Percentiles rank a stretch among this genome's conserved stretches.
These are phyloP conservation scores for Acronicta alni DNA, from an alignment of 2,888 invertebrate genomes.

Conservation along the genomic window DNA sequence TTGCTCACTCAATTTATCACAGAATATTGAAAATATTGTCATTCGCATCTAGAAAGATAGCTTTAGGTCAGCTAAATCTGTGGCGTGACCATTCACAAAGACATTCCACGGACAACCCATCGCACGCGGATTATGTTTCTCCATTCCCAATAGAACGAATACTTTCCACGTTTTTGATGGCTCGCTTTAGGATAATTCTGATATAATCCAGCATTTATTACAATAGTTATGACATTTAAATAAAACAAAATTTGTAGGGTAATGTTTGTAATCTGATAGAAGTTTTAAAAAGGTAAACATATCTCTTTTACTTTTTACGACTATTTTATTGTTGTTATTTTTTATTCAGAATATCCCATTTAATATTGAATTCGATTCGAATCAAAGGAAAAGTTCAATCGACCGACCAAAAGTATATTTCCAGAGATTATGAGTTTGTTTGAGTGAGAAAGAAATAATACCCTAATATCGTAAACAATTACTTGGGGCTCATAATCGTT, in stretches of 20 bases:
- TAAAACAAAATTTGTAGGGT: too few relatives aligned
- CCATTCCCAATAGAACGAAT: conserved; percentile 63
- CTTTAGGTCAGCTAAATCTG: conserved; percentile 32
- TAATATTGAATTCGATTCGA: neutral
- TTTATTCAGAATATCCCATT: too few relatives aligned
- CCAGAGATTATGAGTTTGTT: conserved; percentile 16
- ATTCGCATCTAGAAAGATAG: conserved; percentile 6
- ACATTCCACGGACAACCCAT: conserved; percentile 51
- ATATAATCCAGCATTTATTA: conserved; percentile 25
- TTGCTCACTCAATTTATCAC: conserved; percentile 8
- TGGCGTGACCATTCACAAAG: conserved; percentile 47
- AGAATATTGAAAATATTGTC: conserved; percentile 7
- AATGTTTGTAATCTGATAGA: neutral
- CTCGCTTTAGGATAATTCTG: conserved; percentile 40
- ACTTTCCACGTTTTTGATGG: conserved; percentile 48
- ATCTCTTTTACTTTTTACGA: too few relatives aligned
- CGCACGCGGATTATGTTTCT: conserved; percentile 61
- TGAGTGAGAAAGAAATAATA: conserved; percentile 37
- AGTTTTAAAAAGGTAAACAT: neutral
- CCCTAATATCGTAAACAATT: conserved; percentile 66
- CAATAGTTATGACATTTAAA: neutral
- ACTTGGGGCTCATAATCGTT: conserved; percentile 69
- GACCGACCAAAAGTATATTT: conserved; percentile 14
- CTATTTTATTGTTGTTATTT: too few relatives aligned
- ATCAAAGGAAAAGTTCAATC: neutral